phyloP scores from a whole-genome alignment of 2,888 invertebrate genomes.

The Rhaphigaster nebulosa region DNA sequence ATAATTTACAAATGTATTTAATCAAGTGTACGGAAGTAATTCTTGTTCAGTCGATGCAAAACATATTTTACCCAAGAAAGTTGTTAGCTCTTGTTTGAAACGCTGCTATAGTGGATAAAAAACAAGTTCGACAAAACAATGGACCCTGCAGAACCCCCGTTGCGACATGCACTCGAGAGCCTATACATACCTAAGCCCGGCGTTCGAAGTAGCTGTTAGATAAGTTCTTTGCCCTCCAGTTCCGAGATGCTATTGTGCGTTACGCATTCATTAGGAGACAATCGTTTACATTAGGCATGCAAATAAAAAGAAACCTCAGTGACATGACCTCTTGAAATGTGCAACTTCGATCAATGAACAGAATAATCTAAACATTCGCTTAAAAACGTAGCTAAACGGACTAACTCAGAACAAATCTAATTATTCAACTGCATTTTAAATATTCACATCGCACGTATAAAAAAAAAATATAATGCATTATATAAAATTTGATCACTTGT shows the following conservation, averaged over 20 bases:
- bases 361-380: neutral
- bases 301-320: neutral
- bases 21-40: neutral
- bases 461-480: too few relatives aligned
- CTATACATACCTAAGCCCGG: neutral
- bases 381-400: neutral
- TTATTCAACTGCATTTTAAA: too few relatives aligned
- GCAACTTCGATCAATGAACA: neutral
- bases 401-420: too few relatives aligned
- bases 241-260: slow-evolving; percentile 21
- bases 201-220: neutral
- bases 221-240: slow-evolving; percentile 5
- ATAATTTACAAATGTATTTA: neutral
- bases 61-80: neutral
- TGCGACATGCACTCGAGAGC: neutral
- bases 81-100: neutral
- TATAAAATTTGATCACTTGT: too few relatives aligned
- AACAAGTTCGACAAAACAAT: neutral
- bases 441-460: too few relatives aligned
- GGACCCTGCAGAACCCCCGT: neutral
- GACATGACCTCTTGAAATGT: neutral
- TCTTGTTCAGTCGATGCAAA: neutral
- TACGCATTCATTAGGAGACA: slow-evolving; percentile 25
- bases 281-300: slow-evolving; percentile 32
- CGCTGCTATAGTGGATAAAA: neutral